Evolutionary conservation across 2,113 vertebrate species (phyloP), one percentile per base, ranked within the genome.

Genomic region (Halichoeres trimaculatus): DNA sequence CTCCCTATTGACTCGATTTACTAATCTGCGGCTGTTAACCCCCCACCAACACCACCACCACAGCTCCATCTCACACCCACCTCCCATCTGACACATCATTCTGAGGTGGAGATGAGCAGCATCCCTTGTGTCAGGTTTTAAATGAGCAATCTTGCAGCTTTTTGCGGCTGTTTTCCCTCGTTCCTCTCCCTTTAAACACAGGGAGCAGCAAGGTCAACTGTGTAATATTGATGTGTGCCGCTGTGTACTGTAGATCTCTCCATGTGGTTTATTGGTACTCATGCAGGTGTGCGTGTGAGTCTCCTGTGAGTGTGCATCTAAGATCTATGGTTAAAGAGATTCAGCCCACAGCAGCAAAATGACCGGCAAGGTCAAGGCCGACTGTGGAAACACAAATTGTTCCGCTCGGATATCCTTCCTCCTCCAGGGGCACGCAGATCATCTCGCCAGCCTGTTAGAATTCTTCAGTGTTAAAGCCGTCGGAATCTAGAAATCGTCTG

Each of bases 331-430:
- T 89, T 84, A 84, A 87, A 88, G 65, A 88, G 84, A 91, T 91
- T 81, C 74, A 75, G 81, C 86, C 81, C 81, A 66, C 81, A 84
- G 89, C 86, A 41, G 86, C 26, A 30, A 70, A 74, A 88, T 85
- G 74, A 80, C 83, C 83, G 70, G 64, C 78, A 74, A 85, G 92
- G 91, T 93, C 92, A 91, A 84, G 84, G 88, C 81, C 60, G 47
- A 82, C 57, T 76, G 72, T 77, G 85, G 88, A 76, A 85, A 86
- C 86, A 92, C 82, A 90, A 91, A 92, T 87, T 83, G 81, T 83
- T 89, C 78, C 75, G 58, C 80, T 80, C 50, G 53, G 84, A 89
- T 90, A 89, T 77, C 74, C 47, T 74, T 53, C 61, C 41, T 76
- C 53, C 83, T 84, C 79, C 19, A 8, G 75, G 81, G 84, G 77